Base-by-base conservation (phyloP, 1,140 invertebrate genomes). In the Camponotus vicinus region DNA sequence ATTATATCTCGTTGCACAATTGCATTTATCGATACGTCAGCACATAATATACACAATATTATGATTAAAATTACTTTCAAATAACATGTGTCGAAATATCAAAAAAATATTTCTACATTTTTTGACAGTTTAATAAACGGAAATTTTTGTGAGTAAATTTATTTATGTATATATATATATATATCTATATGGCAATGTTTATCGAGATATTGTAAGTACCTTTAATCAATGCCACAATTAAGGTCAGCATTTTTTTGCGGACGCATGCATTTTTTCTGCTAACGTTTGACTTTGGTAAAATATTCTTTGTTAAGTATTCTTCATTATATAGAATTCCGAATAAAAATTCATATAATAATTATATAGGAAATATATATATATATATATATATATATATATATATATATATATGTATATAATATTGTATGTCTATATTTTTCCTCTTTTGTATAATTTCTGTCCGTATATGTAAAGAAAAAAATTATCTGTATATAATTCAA, bases 61-160 rank as follows among this genome's bases (percentile, higher is more conserved):
- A 13, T 2, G 42, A 27, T 18, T 67, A 89, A 85, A 86, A 86
- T 88, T 55, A 5, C n/a, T 52, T 40, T 37, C 45, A 27, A 80
- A 76, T 57, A 87, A 55, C 32, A 8, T 45, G 27, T 11, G 76
- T 77, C 78, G 78, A 86, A 88, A 90, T 67, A 86, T 77, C 42
- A 27, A 27, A 84, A 80, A 86, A 88, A 37, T 86, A 59, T 67
- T 86, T 59, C 27, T 42, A 37, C 18, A 8, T 13, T 42, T 27
- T 59, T n/a, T 57, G 1, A 57, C 2, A n/a, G 7, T n/a, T n/a
- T 27, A 27, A 6, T 6, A n/a, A 7, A n/a, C 15, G n/a, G 5
- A 57, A n/a, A 7, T 18, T 18, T 57, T 57, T 3, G 7, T 57
- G 45, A 49, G 11, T 45, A n/a, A 57, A 59, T 42, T 11, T 37